Evolutionary conservation across 1,140 invertebrate genomes (phyloP).

Genomic region (Sinella curviseta): DNA sequence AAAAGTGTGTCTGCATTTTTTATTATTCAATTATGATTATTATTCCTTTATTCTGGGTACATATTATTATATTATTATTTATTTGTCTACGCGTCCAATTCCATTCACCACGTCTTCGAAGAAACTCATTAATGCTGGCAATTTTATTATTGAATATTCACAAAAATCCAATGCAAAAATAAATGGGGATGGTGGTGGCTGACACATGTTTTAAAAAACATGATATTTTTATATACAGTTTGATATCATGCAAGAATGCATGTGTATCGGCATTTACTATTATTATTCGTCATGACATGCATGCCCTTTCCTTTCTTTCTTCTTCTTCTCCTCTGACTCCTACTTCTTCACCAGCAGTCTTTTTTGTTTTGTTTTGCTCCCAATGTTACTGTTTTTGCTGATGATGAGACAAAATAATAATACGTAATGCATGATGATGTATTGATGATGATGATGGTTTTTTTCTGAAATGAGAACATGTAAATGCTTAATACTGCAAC

Average conservation of each 20-base stretch:
- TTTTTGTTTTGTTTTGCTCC: not conserved
- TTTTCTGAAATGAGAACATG: not conserved
- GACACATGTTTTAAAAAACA: not conserved
- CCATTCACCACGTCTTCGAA: too few species aligned
- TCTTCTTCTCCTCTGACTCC: not conserved
- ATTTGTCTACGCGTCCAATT: too few species aligned
- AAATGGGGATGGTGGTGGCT: not conserved
- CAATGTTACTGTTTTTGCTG: not conserved
- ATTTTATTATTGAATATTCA: too few species aligned
- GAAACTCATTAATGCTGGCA: too few species aligned
- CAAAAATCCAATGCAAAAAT: too few species aligned
- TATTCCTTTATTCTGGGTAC: too few species aligned
- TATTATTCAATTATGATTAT: too few species aligned
- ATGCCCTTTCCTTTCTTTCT: not conserved
- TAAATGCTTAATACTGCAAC: not conserved
- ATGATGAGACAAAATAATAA: not conserved
- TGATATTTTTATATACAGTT: not conserved
- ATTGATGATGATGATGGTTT: not conserved
- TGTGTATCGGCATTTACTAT: not conserved
- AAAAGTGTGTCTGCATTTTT: too few species aligned
- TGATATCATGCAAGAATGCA: not conserved
- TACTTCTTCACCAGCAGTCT: not conserved
- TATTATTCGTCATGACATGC: not conserved
- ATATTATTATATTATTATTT: too few species aligned
- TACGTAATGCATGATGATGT: not conserved